Conservation (phyloP, 35 echinoderm and acorn worm species). For the Apostichopus californicus region DNA sequence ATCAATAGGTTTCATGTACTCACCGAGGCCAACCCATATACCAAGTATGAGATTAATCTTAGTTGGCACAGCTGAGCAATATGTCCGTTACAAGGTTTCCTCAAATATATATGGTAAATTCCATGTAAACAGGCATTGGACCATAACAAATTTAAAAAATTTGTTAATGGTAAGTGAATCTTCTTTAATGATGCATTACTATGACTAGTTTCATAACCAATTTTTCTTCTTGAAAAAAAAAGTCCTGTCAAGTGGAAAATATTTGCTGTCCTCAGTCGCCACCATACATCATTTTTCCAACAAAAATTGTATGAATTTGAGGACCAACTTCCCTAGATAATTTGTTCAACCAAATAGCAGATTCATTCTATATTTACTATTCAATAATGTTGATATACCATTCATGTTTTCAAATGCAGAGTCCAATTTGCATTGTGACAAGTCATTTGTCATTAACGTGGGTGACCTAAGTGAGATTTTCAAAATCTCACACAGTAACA, state of each 20-base stretch:
- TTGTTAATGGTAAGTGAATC: background rate
- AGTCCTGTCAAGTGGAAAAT: background rate
- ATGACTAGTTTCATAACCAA: background rate
- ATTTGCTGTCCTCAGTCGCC: background rate
- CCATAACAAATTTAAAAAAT: background rate
- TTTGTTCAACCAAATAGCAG: background rate
- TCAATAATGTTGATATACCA: background rate
- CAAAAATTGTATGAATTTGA: background rate
- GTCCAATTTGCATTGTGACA: constrained; percentile 13
- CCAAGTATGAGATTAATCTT: no score
- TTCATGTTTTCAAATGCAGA: background rate
- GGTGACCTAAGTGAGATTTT: background rate
- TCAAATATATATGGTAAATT: background rate
- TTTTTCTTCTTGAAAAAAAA: background rate
- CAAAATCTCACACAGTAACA: constrained; percentile 1
- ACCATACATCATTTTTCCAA: background rate
- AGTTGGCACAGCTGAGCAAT: no score
- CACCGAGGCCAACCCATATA: no score
- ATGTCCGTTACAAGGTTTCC: no score
- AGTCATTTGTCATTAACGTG: constrained; percentile 18
- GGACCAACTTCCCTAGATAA: background rate
- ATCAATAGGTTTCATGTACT: no score
- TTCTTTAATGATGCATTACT: background rate
- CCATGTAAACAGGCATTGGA: background rate
- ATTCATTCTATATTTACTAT: background rate